A percentile compares a stretch with the other conserved stretches of the same genome.
Evolutionary conservation across 2,888 invertebrate genomes (phyloP).

Genomic region (Bugulina stolonifera): DNA sequence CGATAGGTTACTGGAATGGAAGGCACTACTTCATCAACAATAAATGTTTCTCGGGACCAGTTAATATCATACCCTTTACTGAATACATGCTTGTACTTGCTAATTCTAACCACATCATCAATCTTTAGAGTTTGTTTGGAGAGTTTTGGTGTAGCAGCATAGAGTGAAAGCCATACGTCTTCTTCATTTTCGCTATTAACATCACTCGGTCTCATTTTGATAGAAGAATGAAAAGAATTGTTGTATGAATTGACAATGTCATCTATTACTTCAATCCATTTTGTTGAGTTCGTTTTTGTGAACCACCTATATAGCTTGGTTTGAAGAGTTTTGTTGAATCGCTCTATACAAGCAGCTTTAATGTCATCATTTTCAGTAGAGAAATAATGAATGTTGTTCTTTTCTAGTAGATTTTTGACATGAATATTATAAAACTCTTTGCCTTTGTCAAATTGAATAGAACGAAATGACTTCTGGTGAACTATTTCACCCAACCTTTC

Average conservation of each 20-base stretch:
- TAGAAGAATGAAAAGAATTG: background rate
- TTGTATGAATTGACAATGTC: background rate
- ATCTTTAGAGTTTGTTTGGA: background rate
- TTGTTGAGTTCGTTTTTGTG: background rate
- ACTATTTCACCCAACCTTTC: background rate
- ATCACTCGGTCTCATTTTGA: background rate
- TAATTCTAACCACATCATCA: background rate
- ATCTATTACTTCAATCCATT: background rate
- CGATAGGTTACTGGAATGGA: background rate
- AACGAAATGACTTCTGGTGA: background rate
- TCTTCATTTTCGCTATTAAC: background rate
- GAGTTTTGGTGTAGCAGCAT: background rate
- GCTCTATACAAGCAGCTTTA: background rate
- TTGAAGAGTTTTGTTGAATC: background rate
- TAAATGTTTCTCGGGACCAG: background rate
- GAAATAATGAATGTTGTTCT: background rate
- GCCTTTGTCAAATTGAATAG: background rate
- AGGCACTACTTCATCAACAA: background rate
- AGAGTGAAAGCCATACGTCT: background rate
- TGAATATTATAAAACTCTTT: background rate
- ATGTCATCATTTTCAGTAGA: background rate
- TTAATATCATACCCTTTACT: background rate
- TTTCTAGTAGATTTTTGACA: background rate
- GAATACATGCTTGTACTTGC: background rate
- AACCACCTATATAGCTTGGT: background rate